phyloP scores from a whole-genome alignment of 1,140 invertebrate species.

The Homarus americanus region DNA sequence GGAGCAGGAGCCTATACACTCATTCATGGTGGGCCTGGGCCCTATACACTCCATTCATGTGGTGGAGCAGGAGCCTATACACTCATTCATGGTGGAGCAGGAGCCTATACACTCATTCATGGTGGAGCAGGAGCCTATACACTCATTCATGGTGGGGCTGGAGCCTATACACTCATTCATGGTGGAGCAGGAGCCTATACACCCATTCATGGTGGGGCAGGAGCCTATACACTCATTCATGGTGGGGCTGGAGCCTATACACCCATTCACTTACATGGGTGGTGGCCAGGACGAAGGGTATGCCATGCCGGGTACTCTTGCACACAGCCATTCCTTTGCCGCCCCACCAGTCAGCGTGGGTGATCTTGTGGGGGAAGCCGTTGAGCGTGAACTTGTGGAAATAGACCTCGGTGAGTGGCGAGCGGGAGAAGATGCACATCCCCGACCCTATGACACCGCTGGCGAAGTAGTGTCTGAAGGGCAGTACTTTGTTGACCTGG shows the following conservation, averaged over 20 bases:
- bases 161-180: not conserved
- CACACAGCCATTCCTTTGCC: conserved; percentile 40
- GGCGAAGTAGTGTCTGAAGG: conserved; percentile 32
- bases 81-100: too few species aligned
- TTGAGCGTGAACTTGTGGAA: conserved; percentile 54
- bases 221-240: not conserved
- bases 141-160: too few species aligned
- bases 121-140: too few species aligned
- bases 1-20: too few species aligned
- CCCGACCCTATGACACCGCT: conserved; percentile 43
- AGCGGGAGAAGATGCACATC: conserved; percentile 45
- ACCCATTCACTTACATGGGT: conserved; percentile 34
- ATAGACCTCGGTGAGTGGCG: conserved; percentile 48
- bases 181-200: too few species aligned
- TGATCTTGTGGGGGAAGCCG: conserved; percentile 54
- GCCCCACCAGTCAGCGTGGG: conserved; percentile 58
- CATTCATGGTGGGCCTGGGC: too few species aligned
- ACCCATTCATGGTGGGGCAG: too few species aligned
- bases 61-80: too few species aligned
- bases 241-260: too few species aligned
- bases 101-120: too few species aligned
- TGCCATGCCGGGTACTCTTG: conserved; percentile 18
- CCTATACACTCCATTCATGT: too few species aligned
- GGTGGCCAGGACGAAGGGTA: conserved; percentile 31
- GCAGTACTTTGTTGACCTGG: conserved; percentile 54